These are phyloP conservation scores for Centruroides vittatus DNA, from an alignment of 1,140 invertebrate genomes.

Conservation along the genomic window DNA sequence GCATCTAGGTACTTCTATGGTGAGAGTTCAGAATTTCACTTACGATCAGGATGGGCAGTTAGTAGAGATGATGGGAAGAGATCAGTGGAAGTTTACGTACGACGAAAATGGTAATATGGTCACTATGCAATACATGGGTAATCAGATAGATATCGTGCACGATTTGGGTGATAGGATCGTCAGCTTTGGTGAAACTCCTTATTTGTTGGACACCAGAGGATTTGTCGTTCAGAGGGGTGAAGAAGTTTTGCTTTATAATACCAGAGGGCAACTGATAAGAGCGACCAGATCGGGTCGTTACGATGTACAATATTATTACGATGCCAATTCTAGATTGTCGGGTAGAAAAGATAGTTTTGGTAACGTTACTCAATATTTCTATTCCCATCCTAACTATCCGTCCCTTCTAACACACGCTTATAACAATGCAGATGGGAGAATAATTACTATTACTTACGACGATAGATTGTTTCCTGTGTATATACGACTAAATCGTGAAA, in stretches of 20 bases:
- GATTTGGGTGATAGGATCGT: conserved; percentile 82
- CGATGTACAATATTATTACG: conserved; percentile 87
- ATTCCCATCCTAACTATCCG: conserved; percentile 69
- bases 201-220: conserved; percentile 76
- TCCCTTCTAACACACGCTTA: conserved; percentile 73
- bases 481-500: conserved; percentile 23
- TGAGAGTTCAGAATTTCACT: conserved; percentile 46
- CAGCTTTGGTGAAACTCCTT: conserved; percentile 36
- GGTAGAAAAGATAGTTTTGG: conserved; percentile 75
- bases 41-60: conserved; percentile 81
- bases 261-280: conserved; percentile 73
- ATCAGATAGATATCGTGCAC: conserved; percentile 73
- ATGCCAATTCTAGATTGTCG: conserved; percentile 67
- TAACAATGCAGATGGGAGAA: conserved; percentile 65
- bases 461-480: conserved; percentile 64
- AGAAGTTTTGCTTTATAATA: conserved; percentile 84
- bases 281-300: conserved; percentile 74
- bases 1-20: conserved; percentile 14
- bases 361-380: conserved; percentile 91
- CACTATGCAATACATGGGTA: conserved; percentile 70
- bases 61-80: conserved; percentile 66
- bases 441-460: conserved; percentile 75
- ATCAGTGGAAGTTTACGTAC: conserved; percentile 88
- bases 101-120: conserved; percentile 92
- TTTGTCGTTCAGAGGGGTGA: conserved; percentile 74